A percentile compares a stretch with the other conserved stretches of the same genome.
Evolutionary conservation across 2,113 vertebrate species (phyloP).

Genomic region (Apodemus sylvaticus): DNA sequence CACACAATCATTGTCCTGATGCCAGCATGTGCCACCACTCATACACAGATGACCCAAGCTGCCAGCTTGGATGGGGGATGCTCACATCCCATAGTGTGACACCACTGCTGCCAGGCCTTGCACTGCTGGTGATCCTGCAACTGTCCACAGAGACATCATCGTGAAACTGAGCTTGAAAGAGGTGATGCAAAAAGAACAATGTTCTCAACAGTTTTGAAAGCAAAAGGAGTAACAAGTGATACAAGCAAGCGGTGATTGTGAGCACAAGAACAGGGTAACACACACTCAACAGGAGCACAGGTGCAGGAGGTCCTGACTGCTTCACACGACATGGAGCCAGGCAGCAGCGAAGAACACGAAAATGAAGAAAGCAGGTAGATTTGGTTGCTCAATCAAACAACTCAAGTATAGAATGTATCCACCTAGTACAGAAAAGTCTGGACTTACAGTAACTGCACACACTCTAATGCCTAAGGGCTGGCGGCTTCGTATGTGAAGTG

Average conservation of each 20-base stretch:
- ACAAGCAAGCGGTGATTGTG: background rate
- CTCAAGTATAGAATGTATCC: background rate
- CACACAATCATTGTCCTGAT: background rate
- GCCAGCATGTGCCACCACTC: background rate
- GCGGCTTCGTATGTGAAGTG: slow-evolving; percentile 19
- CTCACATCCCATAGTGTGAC: background rate
- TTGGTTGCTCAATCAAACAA: background rate
- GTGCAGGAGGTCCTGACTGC: background rate
- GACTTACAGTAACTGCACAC: background rate
- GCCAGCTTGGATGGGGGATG: background rate
- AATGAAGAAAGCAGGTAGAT: background rate
- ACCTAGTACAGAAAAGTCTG: background rate
- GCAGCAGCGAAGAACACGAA: background rate
- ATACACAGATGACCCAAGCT: background rate
- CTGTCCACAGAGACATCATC: slow-evolving; percentile 13
- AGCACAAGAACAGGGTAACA: background rate
- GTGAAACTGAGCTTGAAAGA: background rate
- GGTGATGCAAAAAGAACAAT: background rate
- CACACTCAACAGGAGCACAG: background rate
- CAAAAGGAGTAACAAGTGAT: background rate
- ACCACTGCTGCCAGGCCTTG: background rate
- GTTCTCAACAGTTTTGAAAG: slow-evolving; percentile 1
- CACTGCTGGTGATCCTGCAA: background rate
- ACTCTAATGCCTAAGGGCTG: slow-evolving; percentile 11
- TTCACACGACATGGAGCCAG: background rate